A percentile compares a stretch with the other conserved stretches of the same genome.
These are phyloP conservation scores for Phoenoteleia sp. DNA, from an alignment of 2,888 invertebrate genomes.

Conservation along the genomic window DNA sequence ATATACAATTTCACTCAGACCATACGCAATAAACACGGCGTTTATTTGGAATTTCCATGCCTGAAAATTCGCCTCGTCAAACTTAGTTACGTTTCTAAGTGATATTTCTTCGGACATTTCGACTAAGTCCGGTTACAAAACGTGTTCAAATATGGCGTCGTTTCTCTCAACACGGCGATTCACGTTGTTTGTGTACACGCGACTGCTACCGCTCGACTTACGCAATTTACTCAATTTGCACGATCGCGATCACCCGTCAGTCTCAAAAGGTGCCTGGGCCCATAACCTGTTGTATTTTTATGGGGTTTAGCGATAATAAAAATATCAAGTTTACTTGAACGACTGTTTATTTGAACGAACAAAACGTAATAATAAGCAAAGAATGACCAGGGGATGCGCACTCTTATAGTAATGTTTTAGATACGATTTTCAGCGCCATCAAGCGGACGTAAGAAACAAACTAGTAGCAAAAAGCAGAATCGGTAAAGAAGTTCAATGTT, in stretches of 20 bases:
- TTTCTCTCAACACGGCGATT: not conserved
- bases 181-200: not conserved
- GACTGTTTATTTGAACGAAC: too few species aligned
- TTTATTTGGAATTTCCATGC: constrained; percentile 63
- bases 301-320: too few species aligned
- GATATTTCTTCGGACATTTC: constrained; percentile 26
- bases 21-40: constrained; percentile 17
- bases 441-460: too few species aligned
- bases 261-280: constrained; percentile 3
- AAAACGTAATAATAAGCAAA: too few species aligned
- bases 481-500: too few species aligned
- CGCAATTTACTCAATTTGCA: not conserved
- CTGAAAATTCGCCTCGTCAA: constrained; percentile 55
- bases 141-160: not conserved
- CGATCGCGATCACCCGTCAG: not conserved
- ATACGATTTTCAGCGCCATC: too few species aligned
- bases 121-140: not conserved
- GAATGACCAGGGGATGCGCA: too few species aligned
- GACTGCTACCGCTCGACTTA: too few species aligned
- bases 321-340: too few species aligned
- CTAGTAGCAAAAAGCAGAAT: too few species aligned
- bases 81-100: constrained; percentile 14
- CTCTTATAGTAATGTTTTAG: too few species aligned
- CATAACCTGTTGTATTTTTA: constrained; percentile 35
- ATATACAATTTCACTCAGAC: constrained; percentile 58